phyloP scores from a whole-genome alignment of 2,797 vertebrate genomes.

The Spondyliosoma cantharus region DNA sequence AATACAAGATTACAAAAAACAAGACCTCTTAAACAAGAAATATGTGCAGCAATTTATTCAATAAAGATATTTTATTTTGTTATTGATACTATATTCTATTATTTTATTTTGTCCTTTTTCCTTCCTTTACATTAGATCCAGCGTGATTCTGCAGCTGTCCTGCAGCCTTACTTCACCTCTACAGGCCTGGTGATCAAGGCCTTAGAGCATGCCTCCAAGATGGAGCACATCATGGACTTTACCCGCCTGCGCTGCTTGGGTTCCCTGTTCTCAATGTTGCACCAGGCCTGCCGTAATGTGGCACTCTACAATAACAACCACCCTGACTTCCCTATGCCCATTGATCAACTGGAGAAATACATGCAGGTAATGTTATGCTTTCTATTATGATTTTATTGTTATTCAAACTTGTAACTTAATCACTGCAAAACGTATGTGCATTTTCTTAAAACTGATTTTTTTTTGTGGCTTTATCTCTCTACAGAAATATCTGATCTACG shows the following conservation, averaged over 20 bases:
- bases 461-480: conserved; percentile 16
- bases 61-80: not conserved
- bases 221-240: conserved; percentile 99
- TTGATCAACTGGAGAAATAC: conserved; percentile 96
- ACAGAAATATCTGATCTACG: conserved; percentile 95
- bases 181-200: conserved; percentile 97
- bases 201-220: conserved; percentile 94
- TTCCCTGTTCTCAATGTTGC: conserved; percentile 97
- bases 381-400: not conserved
- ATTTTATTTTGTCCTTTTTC: not conserved
- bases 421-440: not conserved
- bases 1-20: not conserved
- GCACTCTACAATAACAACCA: conserved; percentile 99
- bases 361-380: conserved; percentile 88
- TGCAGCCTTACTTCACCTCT: conserved; percentile 98
- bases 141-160: conserved; percentile 89
- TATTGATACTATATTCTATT: too few species aligned
- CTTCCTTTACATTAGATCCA: conserved; percentile 88
- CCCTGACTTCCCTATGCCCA: conserved; percentile 97
- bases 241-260: conserved; percentile 96
- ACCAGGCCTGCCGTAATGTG: conserved; percentile 97
- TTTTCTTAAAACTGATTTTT: not conserved
- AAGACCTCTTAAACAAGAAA: not conserved
- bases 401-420: not conserved
- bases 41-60: not conserved